phyloP scores from a whole-genome alignment of 2,888 invertebrate species.

The Zeuzera pyrina region DNA sequence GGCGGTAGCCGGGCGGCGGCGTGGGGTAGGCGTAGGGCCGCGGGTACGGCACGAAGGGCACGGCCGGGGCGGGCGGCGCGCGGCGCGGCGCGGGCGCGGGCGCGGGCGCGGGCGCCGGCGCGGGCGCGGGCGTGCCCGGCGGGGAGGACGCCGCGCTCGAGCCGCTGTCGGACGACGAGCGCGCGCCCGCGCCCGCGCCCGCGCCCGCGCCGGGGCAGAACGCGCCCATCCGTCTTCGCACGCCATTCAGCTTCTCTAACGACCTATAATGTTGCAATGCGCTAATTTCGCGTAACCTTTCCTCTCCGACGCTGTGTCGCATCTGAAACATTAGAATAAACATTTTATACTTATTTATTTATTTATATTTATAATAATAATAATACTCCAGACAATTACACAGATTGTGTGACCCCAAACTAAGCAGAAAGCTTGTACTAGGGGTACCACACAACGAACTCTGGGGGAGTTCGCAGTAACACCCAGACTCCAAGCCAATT shows the following conservation, averaged over 20 bases:
- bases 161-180: slow-evolving; percentile 60
- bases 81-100: slow-evolving; percentile 30
- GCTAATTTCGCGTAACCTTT: slow-evolving; percentile 74
- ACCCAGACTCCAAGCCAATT: too few relatives aligned
- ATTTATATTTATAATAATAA: too few relatives aligned
- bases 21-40: slow-evolving; percentile 54
- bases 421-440: too few relatives aligned
- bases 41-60: slow-evolving; percentile 47
- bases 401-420: too few relatives aligned
- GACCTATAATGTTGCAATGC: slow-evolving; percentile 71
- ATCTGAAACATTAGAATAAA: slow-evolving; percentile 54
- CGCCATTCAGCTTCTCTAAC: slow-evolving; percentile 73
- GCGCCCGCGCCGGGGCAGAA: slow-evolving; percentile 36
- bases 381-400: too few relatives aligned
- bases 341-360: too few relatives aligned
- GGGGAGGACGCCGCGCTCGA: slow-evolving; percentile 56
- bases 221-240: slow-evolving; percentile 57
- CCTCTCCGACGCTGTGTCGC: slow-evolving; percentile 75
- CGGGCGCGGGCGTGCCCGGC: slow-evolving; percentile 51
- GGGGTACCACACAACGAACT: too few relatives aligned
- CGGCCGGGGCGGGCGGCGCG: slow-evolving; percentile 28
- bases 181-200: slow-evolving; percentile 28
- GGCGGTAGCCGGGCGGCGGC: slow-evolving; percentile 53
- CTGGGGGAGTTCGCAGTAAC: too few relatives aligned
- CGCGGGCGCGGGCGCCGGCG: slow-evolving; percentile 31